phyloP scores from a whole-genome alignment of 2,888 invertebrate genomes.

The Drosophila formosana region DNA sequence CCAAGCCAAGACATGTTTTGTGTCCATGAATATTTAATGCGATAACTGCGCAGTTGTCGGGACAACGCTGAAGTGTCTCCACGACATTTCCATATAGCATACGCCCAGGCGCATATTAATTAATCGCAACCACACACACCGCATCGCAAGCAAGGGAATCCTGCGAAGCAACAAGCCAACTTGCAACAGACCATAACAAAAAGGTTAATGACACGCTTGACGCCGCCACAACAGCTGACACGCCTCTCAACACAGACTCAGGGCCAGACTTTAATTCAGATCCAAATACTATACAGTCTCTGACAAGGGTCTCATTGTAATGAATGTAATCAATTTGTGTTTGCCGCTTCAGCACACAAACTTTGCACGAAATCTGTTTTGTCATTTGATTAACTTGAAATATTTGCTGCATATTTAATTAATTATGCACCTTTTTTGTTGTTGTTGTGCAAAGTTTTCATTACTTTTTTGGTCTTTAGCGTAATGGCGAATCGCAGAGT shows the following conservation, averaged over 20 bases:
- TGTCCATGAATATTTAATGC: conserved; percentile 67
- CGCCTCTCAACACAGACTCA: background rate
- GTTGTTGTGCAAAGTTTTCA: background rate
- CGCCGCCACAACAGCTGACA: conserved; percentile 8
- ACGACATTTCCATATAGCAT: conserved; percentile 27
- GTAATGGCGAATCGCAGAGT: background rate
- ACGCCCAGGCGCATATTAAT: conserved; percentile 18
- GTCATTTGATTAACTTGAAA: conserved; percentile 20
- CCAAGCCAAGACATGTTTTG: conserved; percentile 46
- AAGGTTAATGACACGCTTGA: conserved; percentile 34
- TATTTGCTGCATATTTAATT: conserved; percentile 15
- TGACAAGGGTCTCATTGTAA: conserved; percentile 14
- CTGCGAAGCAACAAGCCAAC: conserved; percentile 22
- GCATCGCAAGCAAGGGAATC: background rate
- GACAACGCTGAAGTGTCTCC: conserved; percentile 17
- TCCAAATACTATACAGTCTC: background rate
- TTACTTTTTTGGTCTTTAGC: background rate
- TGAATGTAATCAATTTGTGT: conserved; percentile 22
- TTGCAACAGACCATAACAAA: conserved; percentile 12
- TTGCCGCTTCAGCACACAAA: conserved; percentile 16
- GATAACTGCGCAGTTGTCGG: conserved; percentile 62
- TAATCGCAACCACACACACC: conserved; percentile 10
- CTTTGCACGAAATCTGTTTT: conserved; percentile 13
- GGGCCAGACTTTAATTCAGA: background rate
- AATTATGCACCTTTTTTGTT: conserved; percentile 13